Evolutionary conservation across 2,113 vertebrate species (phyloP).

Genomic region (Oryzias curvinotus): DNA sequence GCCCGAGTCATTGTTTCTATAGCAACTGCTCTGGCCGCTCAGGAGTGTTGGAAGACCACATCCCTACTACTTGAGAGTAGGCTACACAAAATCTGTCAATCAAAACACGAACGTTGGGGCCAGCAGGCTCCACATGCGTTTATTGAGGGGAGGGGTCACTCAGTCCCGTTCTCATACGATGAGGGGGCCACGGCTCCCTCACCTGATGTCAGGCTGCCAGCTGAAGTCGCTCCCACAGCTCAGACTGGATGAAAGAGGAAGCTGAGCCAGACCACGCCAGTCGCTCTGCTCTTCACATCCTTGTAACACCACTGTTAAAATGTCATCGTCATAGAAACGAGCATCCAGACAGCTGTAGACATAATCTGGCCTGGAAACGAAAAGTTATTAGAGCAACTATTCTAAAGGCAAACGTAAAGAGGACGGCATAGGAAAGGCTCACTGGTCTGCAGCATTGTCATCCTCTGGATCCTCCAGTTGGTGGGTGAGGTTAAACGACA

Average conservation of each 20-base stretch:
- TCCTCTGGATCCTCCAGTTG: slow-evolving; percentile 71
- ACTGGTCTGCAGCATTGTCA: slow-evolving; percentile 74
- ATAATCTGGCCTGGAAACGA: slow-evolving; percentile 44
- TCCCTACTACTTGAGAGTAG: no score
- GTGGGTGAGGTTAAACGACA: slow-evolving; percentile 84
- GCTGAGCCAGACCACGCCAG: slow-evolving; percentile 85
- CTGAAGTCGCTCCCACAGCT: slow-evolving; percentile 78
- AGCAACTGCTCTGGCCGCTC: no score
- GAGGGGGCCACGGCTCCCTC: slow-evolving; percentile 1
- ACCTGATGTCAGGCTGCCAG: slow-evolving; percentile 83
- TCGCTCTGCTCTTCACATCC: slow-evolving; percentile 80
- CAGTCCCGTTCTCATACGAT: no score
- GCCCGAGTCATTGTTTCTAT: no score
- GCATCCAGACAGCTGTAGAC: slow-evolving; percentile 87
- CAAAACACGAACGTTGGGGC: no score
- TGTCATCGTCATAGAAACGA: slow-evolving; percentile 94
- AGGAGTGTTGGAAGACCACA: no score
- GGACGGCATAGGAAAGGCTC: slow-evolving; percentile 40
- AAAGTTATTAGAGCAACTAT: not conserved
- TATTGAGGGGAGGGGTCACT: no score
- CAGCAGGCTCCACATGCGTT: no score
- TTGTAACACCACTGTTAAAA: slow-evolving; percentile 87
- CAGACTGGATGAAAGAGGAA: slow-evolving; percentile 84
- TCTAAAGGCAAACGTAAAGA: not conserved
- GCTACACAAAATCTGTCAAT: no score